Evolutionary conservation across 2,113 vertebrate genomes (phyloP).

Genomic region (Entelurus aequoreus): DNA sequence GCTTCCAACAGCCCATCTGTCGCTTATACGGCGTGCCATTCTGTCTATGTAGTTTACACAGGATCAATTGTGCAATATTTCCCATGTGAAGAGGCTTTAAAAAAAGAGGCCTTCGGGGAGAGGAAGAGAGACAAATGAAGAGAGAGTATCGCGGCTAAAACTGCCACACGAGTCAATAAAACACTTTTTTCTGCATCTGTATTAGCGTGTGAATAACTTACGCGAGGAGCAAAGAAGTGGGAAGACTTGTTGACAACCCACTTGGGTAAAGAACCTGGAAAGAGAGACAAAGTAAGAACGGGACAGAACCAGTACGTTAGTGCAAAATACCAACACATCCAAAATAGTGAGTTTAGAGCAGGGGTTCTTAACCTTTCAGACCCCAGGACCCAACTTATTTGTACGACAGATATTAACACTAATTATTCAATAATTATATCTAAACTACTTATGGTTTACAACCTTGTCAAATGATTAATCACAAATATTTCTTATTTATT

Average conservation of each 20-base stretch:
- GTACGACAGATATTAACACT: no score
- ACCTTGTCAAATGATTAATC: no score
- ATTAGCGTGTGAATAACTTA: slow-evolving; percentile 63
- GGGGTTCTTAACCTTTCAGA: no score
- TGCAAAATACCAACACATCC: no score
- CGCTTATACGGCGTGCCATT: neutral
- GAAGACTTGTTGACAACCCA: slow-evolving; percentile 97
- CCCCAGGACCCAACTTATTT: no score
- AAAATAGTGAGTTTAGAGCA: no score
- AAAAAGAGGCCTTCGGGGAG: neutral
- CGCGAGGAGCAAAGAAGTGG: slow-evolving; percentile 87
- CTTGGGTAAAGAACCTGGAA: slow-evolving; percentile 89
- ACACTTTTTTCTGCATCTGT: neutral
- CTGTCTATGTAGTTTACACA: neutral
- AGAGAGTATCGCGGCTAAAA: neutral
- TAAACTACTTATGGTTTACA: no score
- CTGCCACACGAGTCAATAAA: neutral
- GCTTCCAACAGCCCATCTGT: slow-evolving; percentile 5
- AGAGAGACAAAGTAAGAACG: slow-evolving; percentile 2
- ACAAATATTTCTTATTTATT: no score
- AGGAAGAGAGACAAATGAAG: neutral
- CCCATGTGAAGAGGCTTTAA: neutral
- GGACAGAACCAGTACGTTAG: no score
- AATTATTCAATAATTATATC: no score
- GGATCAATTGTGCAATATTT: neutral